Evolutionary conservation across 2,888 invertebrate genomes (phyloP).

Genomic region (Pteria penguin): DNA sequence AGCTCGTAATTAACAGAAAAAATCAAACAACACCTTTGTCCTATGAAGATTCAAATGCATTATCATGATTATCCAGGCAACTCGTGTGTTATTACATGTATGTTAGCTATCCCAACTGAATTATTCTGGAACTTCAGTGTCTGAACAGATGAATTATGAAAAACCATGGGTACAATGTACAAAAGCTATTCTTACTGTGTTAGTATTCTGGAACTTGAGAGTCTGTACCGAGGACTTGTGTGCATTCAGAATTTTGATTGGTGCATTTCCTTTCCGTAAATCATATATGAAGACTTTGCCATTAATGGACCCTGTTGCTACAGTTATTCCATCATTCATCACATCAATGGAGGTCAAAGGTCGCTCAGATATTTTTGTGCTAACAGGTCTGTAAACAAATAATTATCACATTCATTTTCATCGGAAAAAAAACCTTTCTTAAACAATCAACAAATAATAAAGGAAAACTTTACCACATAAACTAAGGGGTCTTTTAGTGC

Average conservation of each 20-base stretch:
- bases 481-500: background rate
- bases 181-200: slow-evolving; percentile 38
- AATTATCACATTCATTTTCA: too few relatives aligned
- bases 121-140: background rate
- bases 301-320: slow-evolving; percentile 78
- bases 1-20: too few relatives aligned
- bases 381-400: slow-evolving; percentile 62
- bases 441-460: too few relatives aligned
- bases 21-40: too few relatives aligned
- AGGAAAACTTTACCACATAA: too few relatives aligned
- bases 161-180: background rate
- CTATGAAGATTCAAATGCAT: too few relatives aligned
- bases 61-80: background rate
- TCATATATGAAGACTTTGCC: slow-evolving; percentile 79
- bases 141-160: background rate
- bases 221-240: slow-evolving; percentile 76
- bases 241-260: slow-evolving; percentile 68
- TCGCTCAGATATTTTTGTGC: slow-evolving; percentile 71
- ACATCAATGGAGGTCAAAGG: slow-evolving; percentile 78
- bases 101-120: too few relatives aligned
- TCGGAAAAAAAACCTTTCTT: too few relatives aligned
- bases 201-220: slow-evolving; percentile 66
- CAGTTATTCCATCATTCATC: slow-evolving; percentile 74
- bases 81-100: background rate
- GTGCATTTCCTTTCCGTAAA: slow-evolving; percentile 71